These are phyloP conservation scores for Cottoperca gobio DNA, from an alignment of 2,797 vertebrate species.

Conservation along the genomic window DNA sequence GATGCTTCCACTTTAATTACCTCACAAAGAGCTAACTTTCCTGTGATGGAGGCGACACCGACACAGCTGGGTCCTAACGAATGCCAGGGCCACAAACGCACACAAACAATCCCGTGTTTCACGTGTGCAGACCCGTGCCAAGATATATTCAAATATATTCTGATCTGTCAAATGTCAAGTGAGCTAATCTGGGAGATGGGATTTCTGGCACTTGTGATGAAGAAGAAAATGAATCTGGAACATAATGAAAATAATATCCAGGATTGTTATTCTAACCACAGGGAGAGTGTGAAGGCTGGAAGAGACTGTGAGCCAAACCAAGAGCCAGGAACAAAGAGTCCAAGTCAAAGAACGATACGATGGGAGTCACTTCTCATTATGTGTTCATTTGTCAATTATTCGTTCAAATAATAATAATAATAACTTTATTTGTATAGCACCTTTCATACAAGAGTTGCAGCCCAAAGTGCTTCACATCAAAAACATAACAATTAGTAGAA, in stretches of 20 bases:
- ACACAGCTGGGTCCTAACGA: slow-evolving; percentile 77
- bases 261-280: slow-evolving; percentile 38
- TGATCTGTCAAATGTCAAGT: slow-evolving; percentile 75
- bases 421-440: too few relatives aligned
- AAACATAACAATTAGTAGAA: too few relatives aligned
- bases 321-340: slow-evolving; percentile 6
- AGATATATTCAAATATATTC: slow-evolving; percentile 78
- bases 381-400: not conserved
- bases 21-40: slow-evolving; percentile 69
- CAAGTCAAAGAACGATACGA: too few relatives aligned
- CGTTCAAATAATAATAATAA: too few relatives aligned
- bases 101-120: slow-evolving; percentile 37
- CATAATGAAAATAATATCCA: slow-evolving; percentile 43
- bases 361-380: too few relatives aligned
- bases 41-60: slow-evolving; percentile 71
- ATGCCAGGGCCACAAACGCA: slow-evolving; percentile 55
- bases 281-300: slow-evolving; percentile 14
- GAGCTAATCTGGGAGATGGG: slow-evolving; percentile 68
- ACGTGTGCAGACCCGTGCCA: not conserved
- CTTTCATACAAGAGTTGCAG: too few relatives aligned
- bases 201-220: slow-evolving; percentile 37
- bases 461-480: too few relatives aligned
- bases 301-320: slow-evolving; percentile 25
- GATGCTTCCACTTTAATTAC: slow-evolving; percentile 79
- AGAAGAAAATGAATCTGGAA: slow-evolving; percentile 31